phyloP scores from a whole-genome alignment of 2,113 vertebrate species.

The Dicrurus megarhynchus region DNA sequence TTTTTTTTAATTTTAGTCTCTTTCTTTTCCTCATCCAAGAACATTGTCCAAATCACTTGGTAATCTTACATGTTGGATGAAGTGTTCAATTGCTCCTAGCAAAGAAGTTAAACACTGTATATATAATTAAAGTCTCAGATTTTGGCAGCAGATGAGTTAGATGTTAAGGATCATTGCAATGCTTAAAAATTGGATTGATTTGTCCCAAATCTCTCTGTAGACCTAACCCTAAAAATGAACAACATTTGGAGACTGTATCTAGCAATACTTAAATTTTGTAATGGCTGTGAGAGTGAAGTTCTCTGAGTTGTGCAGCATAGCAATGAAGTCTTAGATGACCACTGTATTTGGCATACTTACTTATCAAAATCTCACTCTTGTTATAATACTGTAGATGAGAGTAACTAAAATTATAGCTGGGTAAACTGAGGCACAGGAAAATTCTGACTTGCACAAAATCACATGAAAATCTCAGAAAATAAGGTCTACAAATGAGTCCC shows the following conservation, averaged over 20 bases:
- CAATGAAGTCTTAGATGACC: background rate
- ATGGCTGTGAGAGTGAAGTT: background rate
- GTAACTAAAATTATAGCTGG: background rate
- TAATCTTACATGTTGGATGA: background rate
- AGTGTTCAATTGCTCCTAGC: background rate
- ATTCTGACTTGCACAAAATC: background rate
- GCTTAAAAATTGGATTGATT: background rate
- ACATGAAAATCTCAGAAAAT: background rate
- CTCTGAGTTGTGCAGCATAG: background rate
- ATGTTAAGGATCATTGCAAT: background rate
- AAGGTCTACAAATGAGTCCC: accelerated
- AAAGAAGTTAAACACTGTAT: background rate
- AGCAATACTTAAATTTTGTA: background rate
- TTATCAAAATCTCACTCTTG: background rate
- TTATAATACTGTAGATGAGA: background rate
- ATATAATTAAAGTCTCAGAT: background rate
- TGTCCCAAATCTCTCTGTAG: background rate
- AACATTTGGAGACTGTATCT: background rate
- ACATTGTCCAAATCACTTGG: background rate
- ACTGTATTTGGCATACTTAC: background rate
- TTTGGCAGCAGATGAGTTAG: background rate
- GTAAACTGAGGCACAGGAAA: background rate
- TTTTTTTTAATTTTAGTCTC: background rate
- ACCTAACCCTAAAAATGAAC: background rate
- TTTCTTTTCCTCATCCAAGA: background rate